phyloP scores from a whole-genome alignment of 2,113 vertebrate species.

The Hippocampus abdominalis region DNA sequence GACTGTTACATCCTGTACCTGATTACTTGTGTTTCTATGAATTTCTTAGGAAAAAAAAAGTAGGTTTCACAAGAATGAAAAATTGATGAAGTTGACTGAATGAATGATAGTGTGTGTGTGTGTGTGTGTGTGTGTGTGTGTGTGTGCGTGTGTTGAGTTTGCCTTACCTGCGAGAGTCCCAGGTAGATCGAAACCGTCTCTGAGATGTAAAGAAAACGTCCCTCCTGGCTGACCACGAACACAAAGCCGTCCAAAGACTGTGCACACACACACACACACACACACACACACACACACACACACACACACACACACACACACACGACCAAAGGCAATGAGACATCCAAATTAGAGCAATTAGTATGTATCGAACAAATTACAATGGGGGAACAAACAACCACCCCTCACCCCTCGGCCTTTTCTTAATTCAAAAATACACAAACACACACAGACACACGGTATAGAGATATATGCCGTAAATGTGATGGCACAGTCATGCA shows the following conservation, averaged over 20 bases:
- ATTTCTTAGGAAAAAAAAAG: not conserved
- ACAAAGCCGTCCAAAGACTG: slow-evolving; percentile 90
- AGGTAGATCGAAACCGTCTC: slow-evolving; percentile 92
- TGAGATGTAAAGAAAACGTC: slow-evolving; percentile 89
- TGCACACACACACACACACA: slow-evolving; percentile 26
- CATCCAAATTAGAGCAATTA: slow-evolving; percentile 74
- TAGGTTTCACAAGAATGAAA: not conserved
- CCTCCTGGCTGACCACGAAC: slow-evolving; percentile 87
- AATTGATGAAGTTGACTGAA: not conserved
- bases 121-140: not conserved
- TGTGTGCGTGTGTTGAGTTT: slow-evolving; percentile 23
- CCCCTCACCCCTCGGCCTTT: slow-evolving; percentile 56
- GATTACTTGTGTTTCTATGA: not conserved
- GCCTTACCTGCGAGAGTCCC: slow-evolving; percentile 88
- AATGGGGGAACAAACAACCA: slow-evolving; percentile 70
- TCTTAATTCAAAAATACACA: slow-evolving; percentile 38
- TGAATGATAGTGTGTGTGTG: not conserved
- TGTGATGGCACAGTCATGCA: slow-evolving; percentile 32
- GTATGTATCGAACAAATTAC: slow-evolving; percentile 70
- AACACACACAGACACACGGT: slow-evolving; percentile 4
- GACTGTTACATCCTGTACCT: not conserved
- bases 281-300: slow-evolving; percentile 20
- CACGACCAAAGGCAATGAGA: slow-evolving; percentile 48
- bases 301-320: slow-evolving; percentile 19
- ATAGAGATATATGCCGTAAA: slow-evolving; percentile 31